These are phyloP conservation scores for Eledona agricola DNA, from an alignment of 2,888 invertebrate species.

Conservation along the genomic window DNA sequence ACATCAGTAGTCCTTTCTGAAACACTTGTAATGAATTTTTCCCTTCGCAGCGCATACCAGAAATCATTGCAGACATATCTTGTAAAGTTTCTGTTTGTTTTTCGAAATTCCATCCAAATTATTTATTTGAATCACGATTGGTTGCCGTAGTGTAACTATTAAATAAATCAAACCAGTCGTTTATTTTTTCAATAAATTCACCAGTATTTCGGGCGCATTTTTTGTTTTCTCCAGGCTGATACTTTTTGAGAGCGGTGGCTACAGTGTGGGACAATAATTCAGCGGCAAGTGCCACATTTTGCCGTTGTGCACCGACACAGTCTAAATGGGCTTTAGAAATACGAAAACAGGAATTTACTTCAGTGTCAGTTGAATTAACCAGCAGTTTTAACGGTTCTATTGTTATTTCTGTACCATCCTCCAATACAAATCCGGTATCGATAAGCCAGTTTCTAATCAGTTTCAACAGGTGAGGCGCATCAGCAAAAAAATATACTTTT, in stretches of 20 bases:
- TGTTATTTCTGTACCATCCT: constrained; percentile 38
- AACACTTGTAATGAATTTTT: constrained; percentile 40
- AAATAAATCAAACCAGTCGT: constrained; percentile 46
- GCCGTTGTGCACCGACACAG: constrained; percentile 37
- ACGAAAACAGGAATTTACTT: constrained; percentile 34
- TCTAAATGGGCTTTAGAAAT: constrained; percentile 36
- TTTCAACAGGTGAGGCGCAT: constrained; percentile 41
- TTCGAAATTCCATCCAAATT: constrained; percentile 37
- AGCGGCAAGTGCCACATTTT: constrained; percentile 43
- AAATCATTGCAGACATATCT: constrained; percentile 34
- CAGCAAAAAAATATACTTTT: constrained; percentile 38
- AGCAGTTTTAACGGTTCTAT: constrained; percentile 29
- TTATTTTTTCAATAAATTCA: constrained; percentile 42
- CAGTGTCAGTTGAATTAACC: constrained; percentile 15
- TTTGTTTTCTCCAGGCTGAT: constrained; percentile 31
- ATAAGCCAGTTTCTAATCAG: constrained; percentile 38
- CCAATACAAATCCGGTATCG: constrained; percentile 38
- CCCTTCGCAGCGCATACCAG: constrained; percentile 33
- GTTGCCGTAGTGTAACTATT: constrained; percentile 35
- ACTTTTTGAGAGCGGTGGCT: constrained; percentile 42
- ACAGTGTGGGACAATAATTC: constrained; percentile 45
- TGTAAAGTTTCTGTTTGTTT: constrained; percentile 38
- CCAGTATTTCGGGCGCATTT: constrained; percentile 16
- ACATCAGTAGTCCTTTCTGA: constrained; percentile 41
- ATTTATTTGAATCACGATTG: constrained; percentile 26